Conservation (phyloP, 1,140 invertebrate species). For the Limonius californicus region DNA sequence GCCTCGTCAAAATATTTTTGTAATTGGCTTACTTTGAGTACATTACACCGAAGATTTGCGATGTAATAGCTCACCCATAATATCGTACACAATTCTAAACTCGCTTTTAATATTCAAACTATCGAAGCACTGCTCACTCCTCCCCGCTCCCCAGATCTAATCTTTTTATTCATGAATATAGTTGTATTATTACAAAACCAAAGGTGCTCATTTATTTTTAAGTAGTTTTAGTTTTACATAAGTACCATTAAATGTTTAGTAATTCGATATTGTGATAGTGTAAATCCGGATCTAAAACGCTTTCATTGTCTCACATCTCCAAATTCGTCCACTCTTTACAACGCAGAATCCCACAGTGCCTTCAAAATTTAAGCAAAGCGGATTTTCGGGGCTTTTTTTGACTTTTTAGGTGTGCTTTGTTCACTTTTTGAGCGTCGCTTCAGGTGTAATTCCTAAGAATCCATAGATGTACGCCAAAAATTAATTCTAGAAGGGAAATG, state of each 20-base stretch:
- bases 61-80: constrained; percentile 17
- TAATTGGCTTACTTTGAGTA: constrained; percentile 15
- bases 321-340: constrained; percentile 2
- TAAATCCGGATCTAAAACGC: constrained; percentile 8
- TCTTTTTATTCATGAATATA: constrained; percentile 19
- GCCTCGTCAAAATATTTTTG: constrained; percentile 8
- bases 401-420: background rate
- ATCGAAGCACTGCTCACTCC: background rate
- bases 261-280: constrained; percentile 13
- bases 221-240: constrained; percentile 28
- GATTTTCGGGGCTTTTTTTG: background rate
- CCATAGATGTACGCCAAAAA: too few relatives aligned
- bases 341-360: constrained; percentile 7
- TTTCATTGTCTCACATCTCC: background rate
- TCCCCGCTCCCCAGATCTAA: too few relatives aligned
- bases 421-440: background rate
- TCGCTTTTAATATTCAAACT: background rate
- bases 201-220: constrained; percentile 38
- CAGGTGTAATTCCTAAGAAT: too few relatives aligned
- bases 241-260: background rate
- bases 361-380: constrained; percentile 8
- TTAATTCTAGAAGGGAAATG: too few relatives aligned
- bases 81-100: background rate
- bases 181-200: constrained; percentile 32
- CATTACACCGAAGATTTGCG: constrained; percentile 14